phyloP scores from a whole-genome alignment of 2,888 invertebrate genomes.

The Amphipyra berbera region DNA sequence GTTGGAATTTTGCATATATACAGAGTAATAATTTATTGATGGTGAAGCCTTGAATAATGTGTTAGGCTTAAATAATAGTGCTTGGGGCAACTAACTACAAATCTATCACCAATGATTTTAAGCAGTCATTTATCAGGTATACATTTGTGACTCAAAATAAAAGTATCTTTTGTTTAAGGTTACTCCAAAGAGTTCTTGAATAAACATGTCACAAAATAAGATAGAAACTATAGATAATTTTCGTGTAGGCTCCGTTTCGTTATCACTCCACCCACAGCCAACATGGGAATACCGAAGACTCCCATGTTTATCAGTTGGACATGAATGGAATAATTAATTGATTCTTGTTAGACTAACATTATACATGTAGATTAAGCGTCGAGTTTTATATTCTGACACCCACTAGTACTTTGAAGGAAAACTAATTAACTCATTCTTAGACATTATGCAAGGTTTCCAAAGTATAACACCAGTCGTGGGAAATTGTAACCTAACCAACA shows the following conservation, averaged over 20 bases:
- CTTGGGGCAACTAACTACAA: conserved; percentile 10
- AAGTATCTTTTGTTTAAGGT: neutral
- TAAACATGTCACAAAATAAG: conserved; percentile 14
- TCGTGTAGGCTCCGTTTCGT: conserved; percentile 33
- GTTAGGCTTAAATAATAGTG: conserved; percentile 17
- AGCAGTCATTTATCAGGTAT: neutral
- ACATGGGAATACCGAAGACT: conserved; percentile 39
- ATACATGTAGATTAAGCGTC: conserved; percentile 28
- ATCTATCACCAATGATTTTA: conserved; percentile 4
- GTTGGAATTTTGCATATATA: conserved; percentile 45
- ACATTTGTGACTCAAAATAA: neutral
- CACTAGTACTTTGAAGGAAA: conserved; percentile 21
- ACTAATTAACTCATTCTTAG: conserved; percentile 42
- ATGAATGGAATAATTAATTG: conserved; percentile 50
- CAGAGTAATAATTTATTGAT: conserved; percentile 33
- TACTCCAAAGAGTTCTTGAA: conserved; percentile 3
- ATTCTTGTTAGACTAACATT: conserved; percentile 33
- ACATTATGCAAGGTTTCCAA: conserved; percentile 25
- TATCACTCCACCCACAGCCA: conserved; percentile 47
- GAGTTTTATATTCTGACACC: conserved; percentile 38
- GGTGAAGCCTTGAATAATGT: conserved; percentile 31
- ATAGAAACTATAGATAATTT: conserved; percentile 43
- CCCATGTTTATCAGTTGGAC: conserved; percentile 48
- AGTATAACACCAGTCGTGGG: conserved; percentile 44
- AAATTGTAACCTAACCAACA: conserved; percentile 27